phyloP scores from a whole-genome alignment of 2,888 invertebrate species.

The Matsumyia berberina region DNA sequence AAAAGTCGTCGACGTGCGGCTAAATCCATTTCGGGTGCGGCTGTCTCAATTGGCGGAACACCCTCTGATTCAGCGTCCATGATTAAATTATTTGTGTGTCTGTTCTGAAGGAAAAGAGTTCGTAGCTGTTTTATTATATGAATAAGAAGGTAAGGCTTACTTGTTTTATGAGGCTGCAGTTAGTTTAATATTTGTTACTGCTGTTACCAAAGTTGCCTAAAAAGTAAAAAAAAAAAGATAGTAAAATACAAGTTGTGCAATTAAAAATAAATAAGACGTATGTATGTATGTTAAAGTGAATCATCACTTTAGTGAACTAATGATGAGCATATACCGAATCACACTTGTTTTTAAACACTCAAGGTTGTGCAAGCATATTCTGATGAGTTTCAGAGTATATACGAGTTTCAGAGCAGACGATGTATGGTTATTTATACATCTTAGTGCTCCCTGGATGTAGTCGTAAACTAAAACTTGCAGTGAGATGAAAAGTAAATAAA shows the following conservation, averaged over 20 bases:
- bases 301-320: too few species aligned
- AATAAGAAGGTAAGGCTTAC: conserved; percentile 20
- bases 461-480: too few species aligned
- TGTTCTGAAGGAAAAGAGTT: conserved; percentile 25
- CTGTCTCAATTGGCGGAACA: conserved; percentile 81
- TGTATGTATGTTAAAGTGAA: too few species aligned
- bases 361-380: too few species aligned
- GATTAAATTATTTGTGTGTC: conserved; percentile 63
- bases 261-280: too few species aligned
- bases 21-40: conserved; percentile 84
- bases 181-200: conserved; percentile 45
- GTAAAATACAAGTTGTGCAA: neutral
- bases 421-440: too few species aligned
- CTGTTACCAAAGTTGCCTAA: conserved; percentile 37
- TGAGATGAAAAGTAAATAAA: too few species aligned
- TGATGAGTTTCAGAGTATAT: too few species aligned
- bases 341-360: too few species aligned
- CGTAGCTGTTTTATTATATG: conserved; percentile 28
- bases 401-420: too few species aligned
- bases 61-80: conserved; percentile 84
- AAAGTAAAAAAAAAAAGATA: conserved; percentile 26
- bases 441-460: too few species aligned
- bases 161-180: neutral
- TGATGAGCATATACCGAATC: too few species aligned
- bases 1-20: conserved; percentile 85